Conservation (phyloP, 2,797 vertebrate species). For the Siniperca scherzeri region DNA sequence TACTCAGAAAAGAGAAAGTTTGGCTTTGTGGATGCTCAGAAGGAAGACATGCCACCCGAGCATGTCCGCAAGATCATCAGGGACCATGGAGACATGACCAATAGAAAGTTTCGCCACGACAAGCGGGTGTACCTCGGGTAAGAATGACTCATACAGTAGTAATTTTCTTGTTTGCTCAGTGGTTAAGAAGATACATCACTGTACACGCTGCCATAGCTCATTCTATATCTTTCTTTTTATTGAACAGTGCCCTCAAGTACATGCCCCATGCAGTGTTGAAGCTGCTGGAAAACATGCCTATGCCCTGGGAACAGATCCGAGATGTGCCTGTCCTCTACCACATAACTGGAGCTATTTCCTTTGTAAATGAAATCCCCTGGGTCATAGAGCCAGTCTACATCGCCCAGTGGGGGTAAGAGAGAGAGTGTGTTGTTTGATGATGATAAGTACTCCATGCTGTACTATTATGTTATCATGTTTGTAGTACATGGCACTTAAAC, state of each 20-base stretch:
- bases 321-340: slow-evolving; percentile 98
- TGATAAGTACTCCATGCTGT: background rate
- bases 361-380: slow-evolving; percentile 99
- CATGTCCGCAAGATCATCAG: slow-evolving; percentile 99
- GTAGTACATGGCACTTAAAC: rapidly evolving
- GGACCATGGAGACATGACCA: slow-evolving; percentile 99
- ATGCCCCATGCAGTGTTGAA: slow-evolving; percentile 99
- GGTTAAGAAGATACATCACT: background rate
- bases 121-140: slow-evolving; percentile 98
- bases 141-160: background rate
- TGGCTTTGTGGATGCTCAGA: slow-evolving; percentile 99
- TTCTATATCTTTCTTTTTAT: background rate
- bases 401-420: slow-evolving; percentile 95
- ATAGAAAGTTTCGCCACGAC: slow-evolving; percentile 99
- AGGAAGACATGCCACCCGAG: slow-evolving; percentile 99
- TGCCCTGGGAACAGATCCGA: slow-evolving; percentile 99
- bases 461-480: background rate
- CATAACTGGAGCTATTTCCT: slow-evolving; percentile 99
- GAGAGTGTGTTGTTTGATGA: background rate
- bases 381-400: slow-evolving; percentile 99
- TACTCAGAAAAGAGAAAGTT: slow-evolving; percentile 99
- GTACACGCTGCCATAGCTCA: background rate
- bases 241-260: slow-evolving; percentile 94
- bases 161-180: background rate
- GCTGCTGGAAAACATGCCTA: slow-evolving; percentile 99